Conservation (phyloP, 2,888 invertebrate species). For the Blastobasis adustella region DNA sequence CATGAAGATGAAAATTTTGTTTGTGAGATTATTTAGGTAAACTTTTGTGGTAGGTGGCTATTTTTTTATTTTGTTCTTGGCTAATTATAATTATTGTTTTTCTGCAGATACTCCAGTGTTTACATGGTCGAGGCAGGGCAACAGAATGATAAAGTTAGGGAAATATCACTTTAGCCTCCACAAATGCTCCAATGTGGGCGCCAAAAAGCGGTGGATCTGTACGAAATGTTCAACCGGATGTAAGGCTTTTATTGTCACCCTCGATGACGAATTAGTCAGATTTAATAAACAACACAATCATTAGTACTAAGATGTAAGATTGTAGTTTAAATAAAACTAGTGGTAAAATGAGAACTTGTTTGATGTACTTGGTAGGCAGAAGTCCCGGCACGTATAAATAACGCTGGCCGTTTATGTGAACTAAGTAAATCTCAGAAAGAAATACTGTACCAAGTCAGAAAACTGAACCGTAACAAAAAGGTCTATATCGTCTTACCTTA, state of each 20-base stretch:
- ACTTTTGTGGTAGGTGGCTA: no score
- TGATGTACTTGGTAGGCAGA: background rate
- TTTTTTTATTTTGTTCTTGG: no score
- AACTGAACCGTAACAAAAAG: no score
- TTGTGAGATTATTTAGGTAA: no score
- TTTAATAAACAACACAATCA: conserved; percentile 16
- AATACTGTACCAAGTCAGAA: no score
- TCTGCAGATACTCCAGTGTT: background rate
- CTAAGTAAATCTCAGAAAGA: background rate
- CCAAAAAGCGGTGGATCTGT: background rate
- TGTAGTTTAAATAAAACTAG: background rate
- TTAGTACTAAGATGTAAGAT: background rate
- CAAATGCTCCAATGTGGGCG: background rate
- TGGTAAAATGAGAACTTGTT: background rate
- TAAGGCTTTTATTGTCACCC: conserved; percentile 8
- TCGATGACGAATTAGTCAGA: conserved; percentile 15
- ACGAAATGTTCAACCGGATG: background rate
- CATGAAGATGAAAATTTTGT: no score
- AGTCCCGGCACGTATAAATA: no score
- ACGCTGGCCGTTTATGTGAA: background rate
- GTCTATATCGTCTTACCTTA: no score
- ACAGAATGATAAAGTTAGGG: background rate
- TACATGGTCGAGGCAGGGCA: background rate
- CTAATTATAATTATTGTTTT: background rate
- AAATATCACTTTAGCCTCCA: background rate